Evolutionary conservation across 2,113 vertebrate genomes (phyloP), one percentile per base, ranked within the genome.

Genomic region (Corydoras maculifer): DNA sequence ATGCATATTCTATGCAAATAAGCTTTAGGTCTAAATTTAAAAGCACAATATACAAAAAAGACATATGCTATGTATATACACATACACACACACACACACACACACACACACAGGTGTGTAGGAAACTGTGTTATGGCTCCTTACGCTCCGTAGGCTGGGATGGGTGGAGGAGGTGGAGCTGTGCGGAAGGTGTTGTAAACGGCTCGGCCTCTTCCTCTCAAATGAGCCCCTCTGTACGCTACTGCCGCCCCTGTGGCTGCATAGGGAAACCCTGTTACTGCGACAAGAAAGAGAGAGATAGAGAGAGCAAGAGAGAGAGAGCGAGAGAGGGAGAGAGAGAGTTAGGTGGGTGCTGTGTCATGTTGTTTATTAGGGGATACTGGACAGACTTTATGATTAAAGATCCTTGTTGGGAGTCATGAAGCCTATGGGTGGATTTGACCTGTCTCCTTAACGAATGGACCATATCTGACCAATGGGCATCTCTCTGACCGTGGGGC

Each of bases 71-170:
- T 14, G 6, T 9, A 66, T 54, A 55, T 35, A 2, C 53, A 35
- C 53, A 62, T 5, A 18, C 73, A 32, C 58, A 62, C 57, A 18
- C 30, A 30, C 49, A 62, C 61, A 77, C 64, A 74, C n/a, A 49
- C 49, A 18, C 55, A 67, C 69, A 54, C 75, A 62, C 9, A 30
- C 31, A 66, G 35, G 35, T 43, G 35, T 43, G 35, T 5, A 43
- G 35, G 35, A 43, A 1, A 43, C 35, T 5, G 35, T 43, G 35
- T 43, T 8, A 43, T 5, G 7, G 35, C 35, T 43, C 35, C 96
- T 97, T 86, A 98, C 94, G 94, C 88, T 90, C 96, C 94, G 0
- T 98, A 98, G 65, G 95, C 79, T 1, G 96, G 96, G 87, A 98
- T 94, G 35, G 95, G 94, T 0, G 93, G 94, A 0, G 96, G 94